Evolutionary conservation across 2,888 invertebrate genomes (phyloP).

Genomic region (Nipponacmea schrenckii): DNA sequence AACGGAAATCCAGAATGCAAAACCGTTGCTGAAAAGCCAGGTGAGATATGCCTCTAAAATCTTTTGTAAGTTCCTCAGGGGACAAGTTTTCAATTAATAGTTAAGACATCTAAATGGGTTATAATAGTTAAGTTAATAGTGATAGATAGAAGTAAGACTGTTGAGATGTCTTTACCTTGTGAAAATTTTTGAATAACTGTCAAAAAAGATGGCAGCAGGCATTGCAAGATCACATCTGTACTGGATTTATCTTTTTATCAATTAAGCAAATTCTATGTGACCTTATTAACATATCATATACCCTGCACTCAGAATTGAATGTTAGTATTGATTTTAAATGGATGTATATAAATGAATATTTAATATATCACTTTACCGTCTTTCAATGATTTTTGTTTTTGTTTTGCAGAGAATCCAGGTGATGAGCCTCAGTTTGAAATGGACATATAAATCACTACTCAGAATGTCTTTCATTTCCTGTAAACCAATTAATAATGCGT

Average conservation of each 20-base stretch:
- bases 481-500: background rate
- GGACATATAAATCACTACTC: conserved; percentile 54
- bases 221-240: too few species aligned
- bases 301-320: too few species aligned
- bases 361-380: too few species aligned
- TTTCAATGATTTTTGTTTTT: background rate
- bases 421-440: conserved; percentile 59
- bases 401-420: conserved; percentile 29
- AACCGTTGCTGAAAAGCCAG: conserved; percentile 27
- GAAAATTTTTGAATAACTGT: too few species aligned
- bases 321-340: too few species aligned
- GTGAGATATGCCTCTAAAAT: background rate
- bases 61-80: background rate
- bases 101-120: background rate
- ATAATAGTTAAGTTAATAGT: background rate
- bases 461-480: conserved; percentile 39
- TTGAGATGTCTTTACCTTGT: background rate
- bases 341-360: too few species aligned
- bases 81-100: background rate
- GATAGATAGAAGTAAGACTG: background rate
- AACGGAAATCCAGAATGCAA: conserved; percentile 30
- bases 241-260: too few species aligned
- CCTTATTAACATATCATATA: too few species aligned
- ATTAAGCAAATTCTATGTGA: too few species aligned
- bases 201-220: too few species aligned